A percentile compares a stretch with the other conserved stretches of the same genome.
Evolutionary conservation across 2,888 invertebrate genomes (phyloP).

Genomic region (Ceriagrion tenellum): DNA sequence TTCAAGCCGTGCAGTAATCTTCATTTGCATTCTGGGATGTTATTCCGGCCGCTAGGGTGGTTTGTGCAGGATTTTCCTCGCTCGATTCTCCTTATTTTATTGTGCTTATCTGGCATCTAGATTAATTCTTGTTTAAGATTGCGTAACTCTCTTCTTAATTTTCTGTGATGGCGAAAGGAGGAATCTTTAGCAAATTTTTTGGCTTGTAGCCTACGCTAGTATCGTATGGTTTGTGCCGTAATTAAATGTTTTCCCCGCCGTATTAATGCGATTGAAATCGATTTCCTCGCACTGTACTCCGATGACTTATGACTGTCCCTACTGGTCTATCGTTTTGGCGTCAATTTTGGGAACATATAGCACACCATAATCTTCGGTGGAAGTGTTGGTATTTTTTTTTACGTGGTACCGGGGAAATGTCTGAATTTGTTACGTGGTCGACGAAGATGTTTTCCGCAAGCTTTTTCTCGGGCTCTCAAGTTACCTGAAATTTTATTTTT

Average conservation of each 20-base stretch:
- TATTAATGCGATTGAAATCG: no score
- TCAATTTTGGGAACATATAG: no score
- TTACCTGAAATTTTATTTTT: neutral
- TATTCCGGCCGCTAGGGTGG: neutral
- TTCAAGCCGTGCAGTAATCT: constrained; percentile 2
- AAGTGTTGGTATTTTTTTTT: neutral
- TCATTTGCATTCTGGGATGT: constrained; percentile 2
- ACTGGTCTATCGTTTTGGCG: no score
- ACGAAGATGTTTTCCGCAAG: neutral
- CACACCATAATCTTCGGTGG: neutral
- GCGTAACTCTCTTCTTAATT: no score
- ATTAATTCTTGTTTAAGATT: neutral
- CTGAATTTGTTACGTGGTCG: neutral
- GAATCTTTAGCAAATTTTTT: neutral
- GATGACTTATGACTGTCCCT: no score
- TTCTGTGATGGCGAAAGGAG: neutral
- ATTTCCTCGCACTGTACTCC: no score
- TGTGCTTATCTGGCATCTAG: neutral
- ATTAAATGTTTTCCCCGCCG: no score
- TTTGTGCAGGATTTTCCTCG: neutral
- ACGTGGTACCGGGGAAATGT: neutral
- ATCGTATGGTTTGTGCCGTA: no score
- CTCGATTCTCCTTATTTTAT: neutral
- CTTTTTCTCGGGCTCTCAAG: neutral
- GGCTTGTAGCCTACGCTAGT: no score